Conservation (phyloP, 2,888 invertebrate genomes). For the Amphipyra tragopoginis region DNA sequence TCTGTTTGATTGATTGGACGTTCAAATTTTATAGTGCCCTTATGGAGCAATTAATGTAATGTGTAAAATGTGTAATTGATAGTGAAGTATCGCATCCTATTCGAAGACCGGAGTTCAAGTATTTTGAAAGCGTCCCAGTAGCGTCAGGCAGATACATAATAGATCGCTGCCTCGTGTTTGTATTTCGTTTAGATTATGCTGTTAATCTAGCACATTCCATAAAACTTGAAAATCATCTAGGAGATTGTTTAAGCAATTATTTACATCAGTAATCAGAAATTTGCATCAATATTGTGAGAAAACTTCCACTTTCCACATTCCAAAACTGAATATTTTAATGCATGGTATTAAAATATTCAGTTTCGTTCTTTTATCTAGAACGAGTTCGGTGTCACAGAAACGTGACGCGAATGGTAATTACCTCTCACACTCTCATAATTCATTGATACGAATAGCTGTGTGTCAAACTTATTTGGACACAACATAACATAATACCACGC, state of each 20-base stretch:
- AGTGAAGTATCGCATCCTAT: not conserved
- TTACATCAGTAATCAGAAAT: too few relatives aligned
- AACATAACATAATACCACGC: too few relatives aligned
- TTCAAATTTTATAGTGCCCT: not conserved
- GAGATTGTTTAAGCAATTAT: too few relatives aligned
- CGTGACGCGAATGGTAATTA: slow-evolving; percentile 13
- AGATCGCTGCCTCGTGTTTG: not conserved
- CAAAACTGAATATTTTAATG: too few relatives aligned
- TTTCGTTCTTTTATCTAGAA: slow-evolving; percentile 1
- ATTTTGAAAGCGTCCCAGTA: slow-evolving; percentile 4
- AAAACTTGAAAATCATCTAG: too few relatives aligned
- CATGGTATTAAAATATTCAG: slow-evolving; percentile 6
- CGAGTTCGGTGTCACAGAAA: not conserved
- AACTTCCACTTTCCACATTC: not conserved
- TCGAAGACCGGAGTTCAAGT: not conserved
- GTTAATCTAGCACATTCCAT: too few relatives aligned
- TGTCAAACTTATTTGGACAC: slow-evolving; percentile 1
- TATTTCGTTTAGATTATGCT: too few relatives aligned
- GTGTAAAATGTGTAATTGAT: too few relatives aligned
- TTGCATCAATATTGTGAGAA: too few relatives aligned
- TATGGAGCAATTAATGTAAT: not conserved
- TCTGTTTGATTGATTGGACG: slow-evolving; percentile 11
- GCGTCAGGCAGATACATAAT: not conserved
- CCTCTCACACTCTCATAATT: slow-evolving; percentile 3
- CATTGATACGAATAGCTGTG: slow-evolving; percentile 2